A percentile compares a stretch with the other conserved stretches of the same genome.
phyloP scores from a whole-genome alignment of 2,113 vertebrate genomes.

The Microcebus murinus region DNA sequence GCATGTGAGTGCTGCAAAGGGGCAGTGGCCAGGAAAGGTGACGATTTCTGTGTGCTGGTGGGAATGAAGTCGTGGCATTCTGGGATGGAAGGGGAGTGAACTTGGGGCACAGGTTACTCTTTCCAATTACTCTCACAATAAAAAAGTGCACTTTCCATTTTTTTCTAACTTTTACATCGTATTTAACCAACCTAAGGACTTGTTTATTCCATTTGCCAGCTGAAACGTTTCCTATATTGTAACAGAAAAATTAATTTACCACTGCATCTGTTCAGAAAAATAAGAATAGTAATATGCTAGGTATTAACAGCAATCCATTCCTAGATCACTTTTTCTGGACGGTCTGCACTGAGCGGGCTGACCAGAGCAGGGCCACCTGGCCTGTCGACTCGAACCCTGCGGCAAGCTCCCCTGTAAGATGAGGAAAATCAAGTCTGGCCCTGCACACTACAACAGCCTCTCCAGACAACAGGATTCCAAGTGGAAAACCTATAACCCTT shows the following conservation, averaged over 20 bases:
- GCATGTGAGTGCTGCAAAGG: not conserved
- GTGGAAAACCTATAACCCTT: not conserved
- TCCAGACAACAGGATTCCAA: not conserved
- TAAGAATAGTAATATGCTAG: not conserved
- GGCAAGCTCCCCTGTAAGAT: not conserved
- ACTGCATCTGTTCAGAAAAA: not conserved
- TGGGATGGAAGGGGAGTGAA: not conserved
- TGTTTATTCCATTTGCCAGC: not conserved
- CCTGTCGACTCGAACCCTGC: not conserved
- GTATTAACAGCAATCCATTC: not conserved
- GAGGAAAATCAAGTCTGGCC: not conserved
- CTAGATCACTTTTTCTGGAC: not conserved
- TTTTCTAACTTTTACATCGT: not conserved
- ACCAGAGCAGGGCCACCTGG: not conserved
- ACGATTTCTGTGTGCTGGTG: not conserved
- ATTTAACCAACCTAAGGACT: slow-evolving; percentile 23
- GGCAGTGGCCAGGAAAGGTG: not conserved
- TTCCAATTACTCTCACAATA: not conserved
- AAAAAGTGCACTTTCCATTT: not conserved
- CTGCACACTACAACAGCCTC: not conserved
- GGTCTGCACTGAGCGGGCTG: not conserved
- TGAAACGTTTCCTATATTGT: not conserved
- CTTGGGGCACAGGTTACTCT: not conserved
- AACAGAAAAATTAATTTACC: not conserved
- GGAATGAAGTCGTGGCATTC: not conserved